Conservation (phyloP, 2,888 invertebrate species). For the Dynastes maya region DNA sequence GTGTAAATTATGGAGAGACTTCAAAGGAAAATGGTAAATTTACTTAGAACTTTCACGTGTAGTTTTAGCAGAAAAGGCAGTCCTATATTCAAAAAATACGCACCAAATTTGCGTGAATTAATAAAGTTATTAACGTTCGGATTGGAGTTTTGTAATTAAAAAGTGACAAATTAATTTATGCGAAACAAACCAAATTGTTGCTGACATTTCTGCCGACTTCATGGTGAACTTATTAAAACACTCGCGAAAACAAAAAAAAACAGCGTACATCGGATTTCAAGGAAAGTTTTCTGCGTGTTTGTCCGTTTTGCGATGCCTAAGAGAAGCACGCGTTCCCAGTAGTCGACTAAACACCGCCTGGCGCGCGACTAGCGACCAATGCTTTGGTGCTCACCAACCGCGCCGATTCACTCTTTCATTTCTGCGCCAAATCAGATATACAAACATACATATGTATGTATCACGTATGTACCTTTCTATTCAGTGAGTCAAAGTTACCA, state of each 20-base stretch:
- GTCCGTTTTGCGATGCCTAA: not conserved
- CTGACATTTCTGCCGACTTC: not conserved
- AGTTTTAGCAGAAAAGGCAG: too few relatives aligned
- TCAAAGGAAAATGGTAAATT: too few relatives aligned
- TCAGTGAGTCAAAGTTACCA: constrained; percentile 6
- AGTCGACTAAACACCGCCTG: constrained; percentile 27
- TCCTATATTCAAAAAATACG: too few relatives aligned
- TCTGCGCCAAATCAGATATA: constrained; percentile 40
- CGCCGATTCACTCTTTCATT: constrained; percentile 37
- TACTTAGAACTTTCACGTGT: too few relatives aligned
- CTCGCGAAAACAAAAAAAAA: constrained; percentile 13
- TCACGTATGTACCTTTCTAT: not conserved
- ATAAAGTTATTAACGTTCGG: too few relatives aligned
- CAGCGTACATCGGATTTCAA: constrained; percentile 13
- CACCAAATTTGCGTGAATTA: too few relatives aligned
- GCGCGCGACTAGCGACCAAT: constrained; percentile 18
- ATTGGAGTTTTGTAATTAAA: not conserved
- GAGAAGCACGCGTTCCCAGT: constrained; percentile 15
- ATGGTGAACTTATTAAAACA: not conserved
- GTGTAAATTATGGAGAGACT: too few relatives aligned
- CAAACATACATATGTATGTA: constrained; percentile 6
- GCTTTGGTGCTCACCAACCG: constrained; percentile 25
- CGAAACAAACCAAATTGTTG: not conserved
- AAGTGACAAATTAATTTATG: not conserved
- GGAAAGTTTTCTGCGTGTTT: constrained; percentile 11